Conservation (phyloP, 2,888 invertebrate species). For the Spilosoma lubricipeda region DNA sequence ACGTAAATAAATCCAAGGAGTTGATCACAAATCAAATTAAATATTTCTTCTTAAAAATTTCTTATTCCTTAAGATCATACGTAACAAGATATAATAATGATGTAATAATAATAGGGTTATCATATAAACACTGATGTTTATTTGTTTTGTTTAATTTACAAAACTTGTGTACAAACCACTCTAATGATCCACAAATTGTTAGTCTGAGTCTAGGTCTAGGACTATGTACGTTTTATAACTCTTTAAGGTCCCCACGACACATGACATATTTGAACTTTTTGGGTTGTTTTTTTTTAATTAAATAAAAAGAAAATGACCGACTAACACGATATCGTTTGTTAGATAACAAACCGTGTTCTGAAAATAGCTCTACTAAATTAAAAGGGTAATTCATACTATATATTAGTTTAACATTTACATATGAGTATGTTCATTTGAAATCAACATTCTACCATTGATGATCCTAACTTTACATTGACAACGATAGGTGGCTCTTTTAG, state of each 20-base stretch:
- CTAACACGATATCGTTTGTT: background rate
- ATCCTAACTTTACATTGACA: slow-evolving; percentile 69
- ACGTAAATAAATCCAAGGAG: background rate
- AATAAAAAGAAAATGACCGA: background rate
- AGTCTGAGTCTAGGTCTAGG: no score
- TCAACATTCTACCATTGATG: slow-evolving; percentile 57
- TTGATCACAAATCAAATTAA: background rate
- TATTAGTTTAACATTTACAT: no score
- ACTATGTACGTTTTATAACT: no score
- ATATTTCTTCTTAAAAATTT: background rate
- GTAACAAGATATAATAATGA: background rate
- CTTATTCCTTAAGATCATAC: background rate
- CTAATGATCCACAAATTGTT: no score
- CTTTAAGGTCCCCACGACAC: background rate
- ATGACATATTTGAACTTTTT: no score
- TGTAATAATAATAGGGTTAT: background rate
- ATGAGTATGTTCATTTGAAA: slow-evolving; percentile 64
- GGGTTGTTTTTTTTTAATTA: no score
- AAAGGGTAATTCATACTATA: background rate
- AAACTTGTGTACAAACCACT: background rate
- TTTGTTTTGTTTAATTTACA: background rate
- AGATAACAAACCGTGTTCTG: background rate
- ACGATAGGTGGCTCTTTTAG: slow-evolving; percentile 57
- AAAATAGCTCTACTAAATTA: background rate
- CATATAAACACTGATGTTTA: background rate